Conservation (phyloP, 2,888 invertebrate species). For the Drosophila demipolita region DNA sequence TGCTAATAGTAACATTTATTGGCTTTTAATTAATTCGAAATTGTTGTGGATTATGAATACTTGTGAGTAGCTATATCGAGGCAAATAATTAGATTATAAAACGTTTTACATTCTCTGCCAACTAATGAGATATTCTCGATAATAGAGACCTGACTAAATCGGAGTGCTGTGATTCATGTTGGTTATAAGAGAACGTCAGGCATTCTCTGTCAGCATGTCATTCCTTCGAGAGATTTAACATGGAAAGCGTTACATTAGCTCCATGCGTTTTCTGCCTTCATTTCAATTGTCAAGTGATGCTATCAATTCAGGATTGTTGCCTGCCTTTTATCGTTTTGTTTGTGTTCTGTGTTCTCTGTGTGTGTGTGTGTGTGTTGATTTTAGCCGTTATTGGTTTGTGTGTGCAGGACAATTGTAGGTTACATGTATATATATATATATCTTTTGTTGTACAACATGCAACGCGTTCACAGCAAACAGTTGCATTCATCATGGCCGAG, state of each 20-base stretch:
- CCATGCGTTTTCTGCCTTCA: slow-evolving; percentile 37
- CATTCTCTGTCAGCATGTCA: slow-evolving; percentile 1
- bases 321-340: slow-evolving; percentile 24
- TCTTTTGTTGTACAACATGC: slow-evolving; percentile 43
- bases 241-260: slow-evolving; percentile 9
- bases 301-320: slow-evolving; percentile 54
- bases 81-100: slow-evolving; percentile 71
- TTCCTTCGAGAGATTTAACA: slow-evolving; percentile 12
- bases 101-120: slow-evolving; percentile 46
- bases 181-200: neutral
- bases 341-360: neutral
- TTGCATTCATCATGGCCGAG: slow-evolving; percentile 52
- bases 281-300: slow-evolving; percentile 72
- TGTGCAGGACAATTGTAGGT: slow-evolving; percentile 39
- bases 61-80: slow-evolving; percentile 56
- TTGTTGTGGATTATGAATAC: slow-evolving; percentile 68
- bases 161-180: slow-evolving; percentile 5
- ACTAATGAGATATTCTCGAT: slow-evolving; percentile 28
- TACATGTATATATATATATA: slow-evolving; percentile 22
- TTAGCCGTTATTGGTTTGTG: slow-evolving; percentile 36
- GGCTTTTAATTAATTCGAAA: slow-evolving; percentile 74
- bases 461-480: slow-evolving; percentile 55
- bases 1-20: slow-evolving; percentile 66
- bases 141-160: neutral
- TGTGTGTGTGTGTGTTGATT: slow-evolving; percentile 18